Evolutionary conservation across 30 jellyfish, hydroid and myxozoan genomes (phyloP).

Genomic region (Turritopsis rubra): DNA sequence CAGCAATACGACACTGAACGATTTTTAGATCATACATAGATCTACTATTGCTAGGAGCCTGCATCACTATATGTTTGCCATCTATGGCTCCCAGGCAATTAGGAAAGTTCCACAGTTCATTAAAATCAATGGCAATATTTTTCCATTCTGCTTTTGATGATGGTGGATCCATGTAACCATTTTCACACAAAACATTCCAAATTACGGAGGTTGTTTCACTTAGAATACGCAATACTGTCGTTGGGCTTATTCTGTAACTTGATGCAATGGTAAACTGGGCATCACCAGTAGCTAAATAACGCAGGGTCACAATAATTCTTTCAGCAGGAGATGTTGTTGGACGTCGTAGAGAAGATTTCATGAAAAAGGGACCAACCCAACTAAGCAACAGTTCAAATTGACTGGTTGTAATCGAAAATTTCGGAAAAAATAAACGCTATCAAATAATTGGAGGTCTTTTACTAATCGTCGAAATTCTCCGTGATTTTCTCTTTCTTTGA

Average conservation of each 20-base stretch:
- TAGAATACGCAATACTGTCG: background rate
- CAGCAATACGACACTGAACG: too few relatives aligned
- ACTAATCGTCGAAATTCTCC: too few relatives aligned
- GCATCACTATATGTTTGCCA: too few relatives aligned
- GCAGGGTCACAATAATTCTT: background rate
- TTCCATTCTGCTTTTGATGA: background rate
- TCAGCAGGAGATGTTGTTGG: constrained; percentile 16
- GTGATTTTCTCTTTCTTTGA: too few relatives aligned
- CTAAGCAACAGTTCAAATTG: too few relatives aligned
- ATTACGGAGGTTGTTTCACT: background rate
- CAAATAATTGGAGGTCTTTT: too few relatives aligned
- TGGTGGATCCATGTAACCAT: background rate
- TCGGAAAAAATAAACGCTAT: too few relatives aligned
- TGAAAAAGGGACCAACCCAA: constrained; percentile 6
- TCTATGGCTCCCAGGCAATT: too few relatives aligned
- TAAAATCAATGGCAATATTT: background rate
- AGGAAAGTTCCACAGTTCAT: too few relatives aligned
- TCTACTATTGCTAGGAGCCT: too few relatives aligned
- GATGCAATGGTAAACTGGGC: constrained; percentile 4
- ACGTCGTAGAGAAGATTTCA: constrained; percentile 1
- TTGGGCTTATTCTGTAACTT: background rate
- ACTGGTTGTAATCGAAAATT: too few relatives aligned
- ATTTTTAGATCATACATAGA: too few relatives aligned
- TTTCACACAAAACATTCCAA: background rate
- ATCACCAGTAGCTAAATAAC: constrained; percentile 4